A percentile compares a stretch with the other conserved stretches of the same genome.
These are phyloP conservation scores for Loris lydekkerianus DNA, from an alignment of 2,797 vertebrate species.

Conservation along the genomic window DNA sequence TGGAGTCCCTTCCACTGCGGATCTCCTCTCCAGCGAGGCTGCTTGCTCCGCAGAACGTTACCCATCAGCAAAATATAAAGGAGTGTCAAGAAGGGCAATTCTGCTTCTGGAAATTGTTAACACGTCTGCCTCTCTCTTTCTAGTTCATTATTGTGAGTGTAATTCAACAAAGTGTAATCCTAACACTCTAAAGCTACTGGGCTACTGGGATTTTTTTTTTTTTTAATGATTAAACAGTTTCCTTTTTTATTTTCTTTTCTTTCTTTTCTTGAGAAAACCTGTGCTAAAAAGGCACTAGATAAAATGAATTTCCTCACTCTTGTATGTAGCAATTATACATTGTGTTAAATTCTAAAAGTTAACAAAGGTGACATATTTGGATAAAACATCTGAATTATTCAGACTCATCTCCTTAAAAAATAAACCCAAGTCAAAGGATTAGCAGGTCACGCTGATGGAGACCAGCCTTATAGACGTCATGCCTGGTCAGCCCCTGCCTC, in stretches of 20 bases:
- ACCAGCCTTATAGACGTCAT: neutral
- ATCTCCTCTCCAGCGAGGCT: neutral
- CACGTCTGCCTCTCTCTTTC: slow-evolving; percentile 43
- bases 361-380: slow-evolving; percentile 66
- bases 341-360: slow-evolving; percentile 68
- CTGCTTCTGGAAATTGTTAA: slow-evolving; percentile 47
- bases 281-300: slow-evolving; percentile 85
- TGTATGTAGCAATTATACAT: slow-evolving; percentile 61
- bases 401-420: slow-evolving; percentile 57
- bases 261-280: slow-evolving; percentile 69
- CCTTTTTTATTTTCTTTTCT: neutral
- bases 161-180: slow-evolving; percentile 60
- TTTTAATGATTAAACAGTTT: slow-evolving; percentile 51
- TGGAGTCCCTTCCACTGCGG: neutral
- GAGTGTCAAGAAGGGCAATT: neutral
- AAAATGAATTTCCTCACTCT: slow-evolving; percentile 73
- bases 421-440: slow-evolving; percentile 25
- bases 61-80: neutral
- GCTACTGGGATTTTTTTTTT: slow-evolving; percentile 71
- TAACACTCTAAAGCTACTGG: slow-evolving; percentile 66
- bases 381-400: slow-evolving; percentile 56
- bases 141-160: slow-evolving; percentile 9
- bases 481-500: accelerated
- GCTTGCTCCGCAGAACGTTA: neutral
- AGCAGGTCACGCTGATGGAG: neutral